A percentile compares a stretch with the other conserved stretches of the same genome.
Evolutionary conservation across 2,113 vertebrate species (phyloP).

Genomic region (Oreochromis niloticus): DNA sequence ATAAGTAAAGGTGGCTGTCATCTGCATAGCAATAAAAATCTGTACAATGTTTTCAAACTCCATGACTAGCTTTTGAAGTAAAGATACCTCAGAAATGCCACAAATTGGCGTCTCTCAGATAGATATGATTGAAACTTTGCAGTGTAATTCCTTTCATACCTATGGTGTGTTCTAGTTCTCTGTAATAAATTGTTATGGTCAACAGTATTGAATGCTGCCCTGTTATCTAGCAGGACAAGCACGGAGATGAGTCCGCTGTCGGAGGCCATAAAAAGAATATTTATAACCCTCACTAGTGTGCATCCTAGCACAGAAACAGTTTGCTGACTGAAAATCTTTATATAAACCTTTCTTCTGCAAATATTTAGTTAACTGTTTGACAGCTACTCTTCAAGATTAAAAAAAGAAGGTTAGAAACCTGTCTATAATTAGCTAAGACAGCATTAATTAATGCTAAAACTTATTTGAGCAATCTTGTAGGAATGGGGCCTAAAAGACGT

Average conservation of each 20-base stretch:
- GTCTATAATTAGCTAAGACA: neutral
- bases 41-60: neutral
- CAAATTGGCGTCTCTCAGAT: neutral
- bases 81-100: neutral
- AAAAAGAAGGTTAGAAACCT: neutral
- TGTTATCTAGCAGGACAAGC: neutral
- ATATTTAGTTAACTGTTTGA: neutral
- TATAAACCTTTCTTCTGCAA: neutral
- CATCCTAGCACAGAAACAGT: neutral
- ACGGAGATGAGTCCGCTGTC: neutral
- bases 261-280: neutral
- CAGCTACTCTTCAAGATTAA: neutral
- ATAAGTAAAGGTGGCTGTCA: neutral
- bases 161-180: neutral
- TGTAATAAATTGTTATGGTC: neutral
- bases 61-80: neutral
- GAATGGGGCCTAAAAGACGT: neutral
- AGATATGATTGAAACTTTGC: neutral
- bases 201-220: neutral
- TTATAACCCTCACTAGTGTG: neutral
- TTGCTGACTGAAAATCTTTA: neutral
- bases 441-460: neutral
- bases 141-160: neutral
- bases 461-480: neutral
- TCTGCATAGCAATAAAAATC: neutral